Evolutionary conservation across 2,888 invertebrate species (phyloP).

Genomic region (Sminthurinus aureus): DNA sequence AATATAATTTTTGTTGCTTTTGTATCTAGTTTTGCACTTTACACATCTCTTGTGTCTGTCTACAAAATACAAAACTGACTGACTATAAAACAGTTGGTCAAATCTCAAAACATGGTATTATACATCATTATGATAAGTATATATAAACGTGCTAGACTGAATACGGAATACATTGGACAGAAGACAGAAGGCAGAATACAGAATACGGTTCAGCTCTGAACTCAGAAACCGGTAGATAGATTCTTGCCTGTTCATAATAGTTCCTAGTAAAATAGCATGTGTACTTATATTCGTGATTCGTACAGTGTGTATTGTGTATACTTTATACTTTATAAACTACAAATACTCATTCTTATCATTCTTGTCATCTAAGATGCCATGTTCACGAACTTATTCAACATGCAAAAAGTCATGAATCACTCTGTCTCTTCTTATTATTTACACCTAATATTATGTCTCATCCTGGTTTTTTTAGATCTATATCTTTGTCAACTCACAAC

Average conservation of each 20-base stretch:
- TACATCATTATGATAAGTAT: background rate
- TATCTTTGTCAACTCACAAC: background rate
- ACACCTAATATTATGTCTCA: conserved; percentile 7
- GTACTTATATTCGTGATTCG: background rate
- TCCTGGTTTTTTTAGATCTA: background rate
- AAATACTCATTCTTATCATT: background rate
- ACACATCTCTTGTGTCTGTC: background rate
- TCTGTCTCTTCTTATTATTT: background rate
- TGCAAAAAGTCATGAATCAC: conserved; percentile 4
- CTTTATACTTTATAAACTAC: background rate
- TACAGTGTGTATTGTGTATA: background rate
- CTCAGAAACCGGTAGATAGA: too few relatives aligned
- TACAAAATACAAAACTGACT: background rate
- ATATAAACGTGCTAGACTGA: background rate
- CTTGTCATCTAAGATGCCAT: background rate
- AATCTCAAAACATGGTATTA: background rate
- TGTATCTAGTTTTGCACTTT: too few relatives aligned
- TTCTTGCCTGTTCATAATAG: too few relatives aligned
- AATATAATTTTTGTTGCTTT: background rate
- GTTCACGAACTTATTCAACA: background rate
- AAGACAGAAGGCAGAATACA: background rate
- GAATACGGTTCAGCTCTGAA: too few relatives aligned
- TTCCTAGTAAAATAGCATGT: too few relatives aligned
- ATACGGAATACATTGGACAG: background rate
- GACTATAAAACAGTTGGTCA: background rate